Evolutionary conservation across 2,797 vertebrate genomes (phyloP).

Genomic region (Hydrocynus forskahlii): DNA sequence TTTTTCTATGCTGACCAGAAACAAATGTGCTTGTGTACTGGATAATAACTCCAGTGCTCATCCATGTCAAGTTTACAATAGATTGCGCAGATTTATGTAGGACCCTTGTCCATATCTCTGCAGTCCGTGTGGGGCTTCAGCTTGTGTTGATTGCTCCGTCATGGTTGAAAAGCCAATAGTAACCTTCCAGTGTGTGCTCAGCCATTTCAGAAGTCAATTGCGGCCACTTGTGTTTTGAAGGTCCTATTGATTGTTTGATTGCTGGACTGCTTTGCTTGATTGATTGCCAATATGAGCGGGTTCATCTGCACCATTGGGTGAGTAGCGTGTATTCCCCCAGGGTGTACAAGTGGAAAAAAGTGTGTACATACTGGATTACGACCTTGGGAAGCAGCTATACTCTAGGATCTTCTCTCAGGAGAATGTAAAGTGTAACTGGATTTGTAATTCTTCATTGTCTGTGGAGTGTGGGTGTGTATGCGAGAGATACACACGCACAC

Average conservation of each 20-base stretch:
- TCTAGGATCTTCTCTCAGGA: conserved; percentile 19
- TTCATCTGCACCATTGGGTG: conserved; percentile 13
- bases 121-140: neutral
- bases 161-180: neutral
- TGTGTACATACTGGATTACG: conserved; percentile 4
- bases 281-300: conserved; percentile 24
- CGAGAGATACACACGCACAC: neutral
- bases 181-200: conserved; percentile 19
- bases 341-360: neutral
- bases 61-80: neutral
- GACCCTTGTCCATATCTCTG: neutral
- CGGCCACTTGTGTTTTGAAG: conserved; percentile 38
- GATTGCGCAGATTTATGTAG: neutral
- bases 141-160: conserved; percentile 20
- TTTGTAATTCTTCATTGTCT: conserved; percentile 10
- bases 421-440: conserved; percentile 21
- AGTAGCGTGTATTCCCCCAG: conserved; percentile 5
- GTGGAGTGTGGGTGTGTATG: conserved; percentile 26
- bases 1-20: neutral
- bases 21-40: neutral
- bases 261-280: conserved; percentile 24
- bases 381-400: neutral
- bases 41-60: neutral
- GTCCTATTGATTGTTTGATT: conserved; percentile 50
- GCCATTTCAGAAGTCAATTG: conserved; percentile 36